Percentiles rank a stretch among this genome's conserved stretches.
Evolutionary conservation across 2,888 invertebrate genomes (phyloP).

Genomic region (Cenopis cana): DNA sequence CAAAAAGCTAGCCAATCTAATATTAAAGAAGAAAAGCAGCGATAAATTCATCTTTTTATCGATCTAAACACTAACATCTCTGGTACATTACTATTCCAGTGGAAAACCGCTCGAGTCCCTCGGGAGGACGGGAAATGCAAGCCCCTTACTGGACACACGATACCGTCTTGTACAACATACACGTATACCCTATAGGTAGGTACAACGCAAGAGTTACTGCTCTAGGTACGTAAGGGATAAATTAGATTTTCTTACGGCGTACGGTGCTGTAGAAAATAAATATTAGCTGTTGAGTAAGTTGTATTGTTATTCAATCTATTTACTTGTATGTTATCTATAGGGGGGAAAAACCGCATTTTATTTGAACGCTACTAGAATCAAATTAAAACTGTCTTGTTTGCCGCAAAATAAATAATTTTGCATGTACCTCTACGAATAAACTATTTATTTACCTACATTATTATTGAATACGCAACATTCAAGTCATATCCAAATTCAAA

Average conservation of each 20-base stretch:
- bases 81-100: constrained; percentile 68
- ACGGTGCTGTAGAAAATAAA: constrained; percentile 8
- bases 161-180: constrained; percentile 48
- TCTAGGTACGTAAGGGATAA: constrained; percentile 25
- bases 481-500: too few species aligned
- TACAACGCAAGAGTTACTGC: constrained; percentile 24
- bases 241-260: constrained; percentile 39
- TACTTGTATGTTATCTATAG: neutral
- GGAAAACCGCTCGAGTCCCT: constrained; percentile 63
- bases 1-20: constrained; percentile 32
- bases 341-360: too few species aligned
- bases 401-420: too few species aligned
- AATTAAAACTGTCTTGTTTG: too few species aligned
- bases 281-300: neutral
- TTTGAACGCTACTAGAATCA: too few species aligned
- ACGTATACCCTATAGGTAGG: constrained; percentile 40
- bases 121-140: constrained; percentile 53
- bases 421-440: too few species aligned
- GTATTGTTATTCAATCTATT: constrained; percentile 1
- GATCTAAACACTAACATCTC: constrained; percentile 45
- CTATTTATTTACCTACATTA: too few species aligned
- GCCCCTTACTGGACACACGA: constrained; percentile 57
- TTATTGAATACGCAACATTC: too few species aligned
- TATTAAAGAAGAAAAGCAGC: constrained; percentile 38
- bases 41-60: constrained; percentile 43